Evolutionary conservation across 2,888 invertebrate species (phyloP), one percentile per base, ranked within the genome.

Genomic region (Ceriagrion tenellum): DNA sequence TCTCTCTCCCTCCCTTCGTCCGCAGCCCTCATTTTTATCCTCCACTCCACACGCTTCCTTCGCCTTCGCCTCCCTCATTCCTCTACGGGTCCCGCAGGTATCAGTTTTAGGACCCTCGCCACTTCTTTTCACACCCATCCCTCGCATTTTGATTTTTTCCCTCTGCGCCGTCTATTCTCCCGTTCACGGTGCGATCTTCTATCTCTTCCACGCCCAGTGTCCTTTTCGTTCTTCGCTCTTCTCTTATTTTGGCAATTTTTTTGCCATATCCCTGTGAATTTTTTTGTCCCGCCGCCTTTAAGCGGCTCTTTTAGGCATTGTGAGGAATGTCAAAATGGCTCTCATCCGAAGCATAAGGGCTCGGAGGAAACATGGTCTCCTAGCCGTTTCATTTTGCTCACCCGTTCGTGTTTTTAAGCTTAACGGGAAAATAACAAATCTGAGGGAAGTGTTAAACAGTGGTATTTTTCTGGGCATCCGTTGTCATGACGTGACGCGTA

Each of bases 241-340:
- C n/a, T 23, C 35, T 47, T 74, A 74, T 93, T 55, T 93, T 47
- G 47, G 26, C 69, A 40, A n/a, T 93, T 91, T 91, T 91, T 91
- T 40, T 4, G 35, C 35, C 55, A 47, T 40, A 13, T 35, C 13
- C 81, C 81, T 13, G 6, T 8, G 10, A 81, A 35, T 93, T 40
- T 47, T 91, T 40, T 93, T 40, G 35, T 0, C 63, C 63, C 40
- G 35, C n/a, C 63, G 91, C 63, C 40, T 63, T 91, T 81, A 35
- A 13, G 35, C 81, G 12, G 81, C 35, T 81, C 26, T 81, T 13
- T 35, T 18, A 18, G 81, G 35, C 18, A 30, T 18, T 18, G 35
- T 81, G 35, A 16, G 81, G 30, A 35, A 81, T 81, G 13, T 35
- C 35, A 18, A 81, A 35, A 35, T 81, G 81, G 30, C 81, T n/a